phyloP scores from a whole-genome alignment of 1,140 invertebrate species.

The Oppia nitens region DNA sequence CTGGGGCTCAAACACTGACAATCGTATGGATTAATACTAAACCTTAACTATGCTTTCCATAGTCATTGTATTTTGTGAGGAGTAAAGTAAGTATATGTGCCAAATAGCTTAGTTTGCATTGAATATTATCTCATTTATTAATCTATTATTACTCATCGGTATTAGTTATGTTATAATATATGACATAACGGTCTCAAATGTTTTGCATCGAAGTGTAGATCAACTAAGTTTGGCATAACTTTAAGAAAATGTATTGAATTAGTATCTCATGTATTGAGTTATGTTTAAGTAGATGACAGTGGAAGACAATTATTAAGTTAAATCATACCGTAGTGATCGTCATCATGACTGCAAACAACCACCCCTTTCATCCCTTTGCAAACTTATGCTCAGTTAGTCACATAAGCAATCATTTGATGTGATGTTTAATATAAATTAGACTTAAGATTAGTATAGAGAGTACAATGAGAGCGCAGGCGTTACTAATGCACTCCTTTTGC shows the following conservation, averaged over 20 bases:
- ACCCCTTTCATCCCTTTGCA: not conserved
- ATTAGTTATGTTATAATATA: not conserved
- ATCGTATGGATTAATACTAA: not conserved
- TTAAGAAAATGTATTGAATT: not conserved
- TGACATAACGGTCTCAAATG: not conserved
- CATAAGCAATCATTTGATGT: not conserved
- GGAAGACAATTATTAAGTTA: no score
- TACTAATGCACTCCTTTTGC: not conserved
- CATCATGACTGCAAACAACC: not conserved
- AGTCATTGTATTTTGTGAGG: not conserved
- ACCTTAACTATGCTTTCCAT: not conserved
- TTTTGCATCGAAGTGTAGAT: no score
- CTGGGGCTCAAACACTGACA: not conserved
- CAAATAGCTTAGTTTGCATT: not conserved
- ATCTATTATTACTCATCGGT: not conserved
- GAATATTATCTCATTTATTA: not conserved
- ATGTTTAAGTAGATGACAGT: not conserved
- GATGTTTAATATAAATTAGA: no score
- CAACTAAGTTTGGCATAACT: no score
- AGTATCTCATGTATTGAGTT: not conserved
- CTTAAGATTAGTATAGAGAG: no score
- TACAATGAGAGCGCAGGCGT: not conserved
- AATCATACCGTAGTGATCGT: no score
- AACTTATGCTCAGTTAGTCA: not conserved
- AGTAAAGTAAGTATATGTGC: not conserved